A percentile compares a stretch with the other conserved stretches of the same genome.
Evolutionary conservation across 2,888 invertebrate species (phyloP).

Genomic region (Synanthedon formicaeformis): DNA sequence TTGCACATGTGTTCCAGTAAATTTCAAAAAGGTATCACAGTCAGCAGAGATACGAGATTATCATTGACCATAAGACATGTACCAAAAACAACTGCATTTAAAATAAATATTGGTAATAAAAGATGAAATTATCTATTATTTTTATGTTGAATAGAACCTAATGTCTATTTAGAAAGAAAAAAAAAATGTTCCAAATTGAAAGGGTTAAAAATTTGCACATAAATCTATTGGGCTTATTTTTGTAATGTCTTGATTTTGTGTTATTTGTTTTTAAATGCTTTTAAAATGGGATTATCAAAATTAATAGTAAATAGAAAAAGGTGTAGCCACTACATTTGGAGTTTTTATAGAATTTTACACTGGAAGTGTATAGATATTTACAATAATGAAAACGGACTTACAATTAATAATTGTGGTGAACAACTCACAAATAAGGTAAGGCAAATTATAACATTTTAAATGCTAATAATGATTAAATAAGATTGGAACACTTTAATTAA

Average conservation of each 20-base stretch:
- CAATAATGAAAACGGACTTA: too few species aligned
- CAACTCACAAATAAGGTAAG: too few species aligned
- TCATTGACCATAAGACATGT: slow-evolving; percentile 95
- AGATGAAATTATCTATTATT: slow-evolving; percentile 18
- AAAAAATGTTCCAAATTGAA: not conserved
- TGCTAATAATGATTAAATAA: too few species aligned
- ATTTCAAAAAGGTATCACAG: slow-evolving; percentile 64
- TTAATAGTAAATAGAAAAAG: slow-evolving; percentile 29
- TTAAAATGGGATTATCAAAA: slow-evolving; percentile 43
- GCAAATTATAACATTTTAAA: too few species aligned
- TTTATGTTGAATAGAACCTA: not conserved
- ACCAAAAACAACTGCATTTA: slow-evolving; percentile 85
- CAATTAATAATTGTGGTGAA: too few species aligned
- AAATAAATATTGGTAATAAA: slow-evolving; percentile 72
- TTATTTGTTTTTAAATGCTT: too few species aligned
- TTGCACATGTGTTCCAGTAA: slow-evolving; percentile 71
- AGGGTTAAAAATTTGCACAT: not conserved
- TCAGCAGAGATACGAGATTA: slow-evolving; percentile 78
- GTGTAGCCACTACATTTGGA: too few species aligned
- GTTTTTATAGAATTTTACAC: too few species aligned
- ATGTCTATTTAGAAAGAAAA: not conserved
- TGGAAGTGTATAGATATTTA: too few species aligned
- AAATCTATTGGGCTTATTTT: slow-evolving; percentile 38
- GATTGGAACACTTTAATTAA: too few species aligned
- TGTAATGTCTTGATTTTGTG: not conserved